phyloP scores from a whole-genome alignment of 1,140 invertebrate species.

The Drosophila equinoxialis region DNA sequence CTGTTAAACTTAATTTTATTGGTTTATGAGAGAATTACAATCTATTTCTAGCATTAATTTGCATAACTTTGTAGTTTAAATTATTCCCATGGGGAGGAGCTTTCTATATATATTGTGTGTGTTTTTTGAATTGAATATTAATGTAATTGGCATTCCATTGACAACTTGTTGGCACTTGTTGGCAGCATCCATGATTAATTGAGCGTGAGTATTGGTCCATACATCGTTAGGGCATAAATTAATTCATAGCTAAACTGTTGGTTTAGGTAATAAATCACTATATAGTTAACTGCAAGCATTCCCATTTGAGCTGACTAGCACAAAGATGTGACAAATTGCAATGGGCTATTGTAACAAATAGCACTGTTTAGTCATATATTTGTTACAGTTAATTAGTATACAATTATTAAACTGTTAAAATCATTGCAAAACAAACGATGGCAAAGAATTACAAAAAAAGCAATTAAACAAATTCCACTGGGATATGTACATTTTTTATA shows the following conservation, averaged over 20 bases:
- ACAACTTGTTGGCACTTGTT: conserved; percentile 30
- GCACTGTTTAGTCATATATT: neutral
- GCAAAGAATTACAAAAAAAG: conserved; percentile 17
- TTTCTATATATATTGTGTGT: conserved; percentile 4
- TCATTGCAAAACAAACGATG: conserved; percentile 18
- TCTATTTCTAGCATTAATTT: conserved; percentile 58
- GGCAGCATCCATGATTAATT: conserved; percentile 61
- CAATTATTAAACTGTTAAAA: conserved; percentile 26
- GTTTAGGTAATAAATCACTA: conserved; percentile 50
- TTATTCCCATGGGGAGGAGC: conserved; percentile 16
- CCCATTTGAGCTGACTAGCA: conserved; percentile 11
- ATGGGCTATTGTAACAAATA: neutral
- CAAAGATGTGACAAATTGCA: conserved; percentile 51
- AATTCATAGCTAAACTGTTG: conserved; percentile 26
- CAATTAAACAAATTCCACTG: conserved; percentile 33
- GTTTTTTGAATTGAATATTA: neutral
- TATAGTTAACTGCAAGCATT: conserved; percentile 31
- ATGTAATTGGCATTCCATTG: conserved; percentile 7
- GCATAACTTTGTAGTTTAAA: conserved; percentile 43
- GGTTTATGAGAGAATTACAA: conserved; percentile 42
- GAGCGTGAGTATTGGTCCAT: conserved; percentile 60
- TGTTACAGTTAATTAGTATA: conserved; percentile 12
- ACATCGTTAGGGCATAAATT: conserved; percentile 53
- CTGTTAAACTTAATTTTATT: conserved; percentile 26
- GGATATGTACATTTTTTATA: neutral